Evolutionary conservation across 2,888 invertebrate species (phyloP), one percentile per base, ranked within the genome.

Genomic region (Orthonevra nobilis): DNA sequence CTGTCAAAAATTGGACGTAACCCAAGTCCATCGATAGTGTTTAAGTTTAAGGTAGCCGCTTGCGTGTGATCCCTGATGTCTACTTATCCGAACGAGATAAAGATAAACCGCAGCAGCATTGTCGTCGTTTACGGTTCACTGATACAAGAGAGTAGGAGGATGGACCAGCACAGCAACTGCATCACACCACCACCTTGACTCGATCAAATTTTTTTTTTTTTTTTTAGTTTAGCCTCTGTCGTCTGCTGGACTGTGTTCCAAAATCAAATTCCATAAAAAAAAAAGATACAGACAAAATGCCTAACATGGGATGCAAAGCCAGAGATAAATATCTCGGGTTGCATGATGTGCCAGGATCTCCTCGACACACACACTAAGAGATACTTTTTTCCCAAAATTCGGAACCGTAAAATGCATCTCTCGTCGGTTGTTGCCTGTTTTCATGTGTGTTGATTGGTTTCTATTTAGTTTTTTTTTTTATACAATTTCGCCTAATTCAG

Each of bases 311-410:
- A 64, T 26, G 54, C 36, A 56, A 58, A 40, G 15, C 15, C 2
- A 9, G 17, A 48, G 68, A 68, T 68, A 68, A 14, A 40, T 23
- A 68, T 68, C 68, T 58, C 28, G 23, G 17, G 26, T 34, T 54
- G 34, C 54, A 54, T 66, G 54, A 54, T 66, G 46, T n/a, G n/a
- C 58, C 48, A 58, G 48, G 36, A n/a, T n/a, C n/a, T n/a, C n/a
- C n/a, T n/a, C n/a, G n/a, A n/a, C n/a, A n/a, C n/a, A n/a, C n/a
- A n/a, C n/a, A n/a, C n/a, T n/a, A n/a, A n/a, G n/a, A n/a, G n/a
- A n/a, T n/a, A n/a, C n/a, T n/a, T n/a, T n/a, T n/a, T n/a, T n/a
- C n/a, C n/a, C n/a, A n/a, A n/a, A n/a, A n/a, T n/a, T n/a, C n/a
- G n/a, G n/a, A n/a, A n/a, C 4, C 26, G 3, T 54, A 10, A 26